Conservation (phyloP, 2,888 invertebrate genomes). For the Hoplodrina ambigua region DNA sequence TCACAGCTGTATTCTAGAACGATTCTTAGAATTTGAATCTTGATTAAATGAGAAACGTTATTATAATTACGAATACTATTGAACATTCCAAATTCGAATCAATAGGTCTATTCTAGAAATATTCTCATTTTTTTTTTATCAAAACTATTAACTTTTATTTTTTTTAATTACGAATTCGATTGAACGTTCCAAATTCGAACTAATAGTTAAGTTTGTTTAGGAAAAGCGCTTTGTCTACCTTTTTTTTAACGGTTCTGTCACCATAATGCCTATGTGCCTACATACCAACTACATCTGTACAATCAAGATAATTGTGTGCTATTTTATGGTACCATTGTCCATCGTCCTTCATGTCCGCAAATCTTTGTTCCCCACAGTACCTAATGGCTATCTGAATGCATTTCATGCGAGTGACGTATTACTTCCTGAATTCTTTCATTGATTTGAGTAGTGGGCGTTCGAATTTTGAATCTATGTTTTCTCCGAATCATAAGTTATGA, state of each 20-base stretch:
- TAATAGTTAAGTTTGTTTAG: too few species aligned
- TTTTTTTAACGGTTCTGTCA: not conserved
- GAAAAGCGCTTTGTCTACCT: not conserved
- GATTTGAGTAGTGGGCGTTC: not conserved
- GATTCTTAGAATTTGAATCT: too few species aligned
- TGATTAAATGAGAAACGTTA: too few species aligned
- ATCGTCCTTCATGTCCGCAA: conserved; percentile 27
- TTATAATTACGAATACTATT: too few species aligned
- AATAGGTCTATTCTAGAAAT: too few species aligned
- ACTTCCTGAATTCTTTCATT: conserved; percentile 14
- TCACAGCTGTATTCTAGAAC: too few species aligned
- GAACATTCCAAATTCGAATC: too few species aligned
- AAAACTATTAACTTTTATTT: too few species aligned
- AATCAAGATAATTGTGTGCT: conserved; percentile 35
- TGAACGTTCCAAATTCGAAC: too few species aligned
- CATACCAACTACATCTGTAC: not conserved
- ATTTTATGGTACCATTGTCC: conserved; percentile 32
- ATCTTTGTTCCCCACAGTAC: conserved; percentile 27
- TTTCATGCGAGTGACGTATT: conserved; percentile 16
- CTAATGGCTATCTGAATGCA: conserved; percentile 27
- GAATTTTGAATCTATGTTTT: not conserved
- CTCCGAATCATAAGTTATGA: too few species aligned
- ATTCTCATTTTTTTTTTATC: too few species aligned
- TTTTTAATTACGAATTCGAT: too few species aligned
- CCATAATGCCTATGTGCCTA: not conserved